phyloP scores from a whole-genome alignment of 2,888 invertebrate species.

The Zaprionus obscuricornis region DNA sequence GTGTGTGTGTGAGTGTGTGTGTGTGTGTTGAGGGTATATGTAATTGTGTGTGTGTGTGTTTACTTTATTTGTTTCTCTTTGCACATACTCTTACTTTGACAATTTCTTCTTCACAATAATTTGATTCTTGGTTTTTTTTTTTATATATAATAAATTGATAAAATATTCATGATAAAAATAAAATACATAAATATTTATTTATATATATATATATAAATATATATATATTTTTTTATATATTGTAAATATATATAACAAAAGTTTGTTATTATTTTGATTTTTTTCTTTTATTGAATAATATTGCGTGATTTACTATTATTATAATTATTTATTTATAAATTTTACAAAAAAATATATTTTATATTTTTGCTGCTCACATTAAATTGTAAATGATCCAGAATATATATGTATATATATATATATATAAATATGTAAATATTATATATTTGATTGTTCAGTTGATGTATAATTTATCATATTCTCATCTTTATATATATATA shows the following conservation, averaged over 20 bases:
- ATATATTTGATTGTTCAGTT: too few species aligned
- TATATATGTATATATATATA: constrained; percentile 1
- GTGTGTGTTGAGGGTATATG: too few species aligned
- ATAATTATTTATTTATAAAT: constrained; percentile 38
- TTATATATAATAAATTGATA: too few species aligned
- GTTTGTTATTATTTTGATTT: too few species aligned
- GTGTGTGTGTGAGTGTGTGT: too few species aligned
- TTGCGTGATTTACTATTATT: constrained; percentile 57
- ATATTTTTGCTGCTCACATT: constrained; percentile 17
- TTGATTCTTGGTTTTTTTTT: too few species aligned
- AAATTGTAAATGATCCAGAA: constrained; percentile 15
- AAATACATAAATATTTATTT: background rate
- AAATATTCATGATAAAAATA: too few species aligned
- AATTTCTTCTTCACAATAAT: too few species aligned
- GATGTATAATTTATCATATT: too few species aligned
- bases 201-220: background rate
- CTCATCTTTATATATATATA: background rate
- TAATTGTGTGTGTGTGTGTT: too few species aligned
- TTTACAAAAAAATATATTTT: constrained; percentile 33
- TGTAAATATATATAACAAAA: constrained; percentile 76
- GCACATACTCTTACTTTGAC: too few species aligned
- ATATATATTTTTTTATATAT: background rate
- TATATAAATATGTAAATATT: background rate
- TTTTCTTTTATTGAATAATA: constrained; percentile 70
- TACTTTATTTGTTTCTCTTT: too few species aligned